Percentiles rank a stretch among this genome's conserved stretches.
phyloP scores from a whole-genome alignment of 2,113 vertebrate genomes.

The Hippocampus comes region DNA sequence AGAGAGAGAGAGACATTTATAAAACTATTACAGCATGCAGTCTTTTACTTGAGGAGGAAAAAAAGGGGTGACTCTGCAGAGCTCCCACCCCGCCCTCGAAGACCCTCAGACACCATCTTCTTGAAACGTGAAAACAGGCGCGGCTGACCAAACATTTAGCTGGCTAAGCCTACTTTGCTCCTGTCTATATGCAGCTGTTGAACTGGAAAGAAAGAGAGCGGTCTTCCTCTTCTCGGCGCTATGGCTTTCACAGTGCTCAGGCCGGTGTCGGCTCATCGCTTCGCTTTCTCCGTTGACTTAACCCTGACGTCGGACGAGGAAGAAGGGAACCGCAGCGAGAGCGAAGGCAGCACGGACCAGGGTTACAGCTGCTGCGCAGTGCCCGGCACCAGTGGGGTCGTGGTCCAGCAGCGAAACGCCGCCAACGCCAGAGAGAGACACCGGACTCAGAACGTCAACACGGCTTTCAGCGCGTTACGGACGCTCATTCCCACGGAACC shows the following conservation, averaged over 20 bases:
- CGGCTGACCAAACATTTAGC: background rate
- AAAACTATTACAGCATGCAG: too few relatives aligned
- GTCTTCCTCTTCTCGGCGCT: background rate
- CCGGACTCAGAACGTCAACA: slow-evolving; percentile 96
- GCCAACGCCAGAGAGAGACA: slow-evolving; percentile 94
- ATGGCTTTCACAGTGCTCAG: slow-evolving; percentile 94
- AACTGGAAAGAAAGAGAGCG: background rate
- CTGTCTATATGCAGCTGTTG: background rate
- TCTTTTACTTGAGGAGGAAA: too few relatives aligned
- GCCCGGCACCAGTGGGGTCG: slow-evolving; percentile 66
- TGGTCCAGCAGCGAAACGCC: slow-evolving; percentile 88
- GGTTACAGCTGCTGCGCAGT: slow-evolving; percentile 81
- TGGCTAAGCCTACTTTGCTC: background rate
- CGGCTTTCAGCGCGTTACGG: slow-evolving; percentile 91
- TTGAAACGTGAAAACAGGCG: background rate
- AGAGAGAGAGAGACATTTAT: too few relatives aligned
- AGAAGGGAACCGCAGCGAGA: slow-evolving; percentile 90
- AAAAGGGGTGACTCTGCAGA: too few relatives aligned
- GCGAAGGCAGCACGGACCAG: slow-evolving; percentile 89
- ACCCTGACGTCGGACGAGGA: slow-evolving; percentile 80
- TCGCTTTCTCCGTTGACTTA: slow-evolving; percentile 73
- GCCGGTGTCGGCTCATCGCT: slow-evolving; percentile 83
- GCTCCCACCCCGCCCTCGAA: background rate
- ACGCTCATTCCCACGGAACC: slow-evolving; percentile 98
- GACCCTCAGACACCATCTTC: background rate